phyloP scores from a whole-genome alignment of 2,888 invertebrate genomes.

The Diachrysia chrysitis region DNA sequence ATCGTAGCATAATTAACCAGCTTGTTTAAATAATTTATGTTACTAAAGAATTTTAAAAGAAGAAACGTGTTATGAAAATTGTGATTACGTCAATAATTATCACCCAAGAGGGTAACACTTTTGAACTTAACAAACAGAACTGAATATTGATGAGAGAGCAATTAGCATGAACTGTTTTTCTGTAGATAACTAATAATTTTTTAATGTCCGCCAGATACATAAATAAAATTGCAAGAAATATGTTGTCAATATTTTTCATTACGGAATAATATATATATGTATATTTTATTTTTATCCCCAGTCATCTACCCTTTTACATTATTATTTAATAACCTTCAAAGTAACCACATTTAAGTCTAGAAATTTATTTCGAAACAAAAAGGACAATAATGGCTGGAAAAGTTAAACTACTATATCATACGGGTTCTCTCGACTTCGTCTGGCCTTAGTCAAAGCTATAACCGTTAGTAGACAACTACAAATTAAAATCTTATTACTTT shows the following conservation, averaged over 20 bases:
- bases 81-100: background rate
- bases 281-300: too few relatives aligned
- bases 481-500: background rate
- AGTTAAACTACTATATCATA: background rate
- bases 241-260: too few relatives aligned
- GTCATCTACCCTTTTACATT: too few relatives aligned
- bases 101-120: too few relatives aligned
- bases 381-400: background rate
- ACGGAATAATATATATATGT: too few relatives aligned
- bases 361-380: background rate
- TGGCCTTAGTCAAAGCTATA: background rate
- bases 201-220: too few relatives aligned
- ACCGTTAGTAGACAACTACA: background rate
- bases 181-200: too few relatives aligned
- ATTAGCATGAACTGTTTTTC: background rate
- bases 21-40: background rate
- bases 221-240: too few relatives aligned
- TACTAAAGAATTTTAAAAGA: background rate
- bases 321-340: background rate
- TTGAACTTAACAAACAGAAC: background rate
- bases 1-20: background rate
- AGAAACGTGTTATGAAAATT: background rate
- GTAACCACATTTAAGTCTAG: background rate
- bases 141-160: background rate
- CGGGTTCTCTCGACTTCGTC: background rate